These are phyloP conservation scores for Drosophila tani DNA, from an alignment of 1,140 invertebrate genomes.

Conservation along the genomic window DNA sequence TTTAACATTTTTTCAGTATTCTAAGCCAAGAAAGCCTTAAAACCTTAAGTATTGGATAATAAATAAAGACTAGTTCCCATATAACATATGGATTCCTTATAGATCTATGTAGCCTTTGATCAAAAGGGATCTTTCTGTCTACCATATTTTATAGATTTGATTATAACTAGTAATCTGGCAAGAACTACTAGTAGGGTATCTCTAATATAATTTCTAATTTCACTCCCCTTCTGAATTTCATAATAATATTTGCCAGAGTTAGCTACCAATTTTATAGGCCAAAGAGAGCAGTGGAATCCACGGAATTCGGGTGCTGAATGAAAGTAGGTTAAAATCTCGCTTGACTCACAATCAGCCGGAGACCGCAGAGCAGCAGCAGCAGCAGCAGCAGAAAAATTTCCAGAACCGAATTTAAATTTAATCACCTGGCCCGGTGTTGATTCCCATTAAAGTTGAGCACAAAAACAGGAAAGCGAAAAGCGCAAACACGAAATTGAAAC, in stretches of 20 bases:
- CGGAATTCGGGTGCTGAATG: slow-evolving; percentile 17
- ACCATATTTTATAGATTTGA: no score
- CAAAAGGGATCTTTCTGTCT: no score
- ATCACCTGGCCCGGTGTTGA: slow-evolving; percentile 38
- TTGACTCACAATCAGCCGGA: slow-evolving; percentile 17
- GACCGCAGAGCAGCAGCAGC: slow-evolving; percentile 11
- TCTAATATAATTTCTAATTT: neutral
- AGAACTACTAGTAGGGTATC: neutral
- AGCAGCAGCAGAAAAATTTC: slow-evolving; percentile 19
- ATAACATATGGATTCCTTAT: no score
- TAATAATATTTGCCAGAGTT: slow-evolving; percentile 14
- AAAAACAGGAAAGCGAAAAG: slow-evolving; percentile 44
- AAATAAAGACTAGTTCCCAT: no score
- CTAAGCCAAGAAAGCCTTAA: no score
- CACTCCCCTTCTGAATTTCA: rapidly evolving
- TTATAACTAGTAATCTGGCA: no score
- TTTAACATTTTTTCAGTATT: no score
- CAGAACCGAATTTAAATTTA: slow-evolving; percentile 56
- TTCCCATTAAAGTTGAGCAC: slow-evolving; percentile 45
- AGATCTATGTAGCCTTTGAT: no score
- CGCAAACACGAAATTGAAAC: slow-evolving; percentile 48
- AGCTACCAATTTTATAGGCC: slow-evolving; percentile 31
- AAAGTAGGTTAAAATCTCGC: slow-evolving; percentile 48
- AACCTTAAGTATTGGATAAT: no score
- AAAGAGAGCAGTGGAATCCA: slow-evolving; percentile 20